Base-by-base conservation (phyloP, 2,797 vertebrate genomes). In the Anguilla pacifica region DNA sequence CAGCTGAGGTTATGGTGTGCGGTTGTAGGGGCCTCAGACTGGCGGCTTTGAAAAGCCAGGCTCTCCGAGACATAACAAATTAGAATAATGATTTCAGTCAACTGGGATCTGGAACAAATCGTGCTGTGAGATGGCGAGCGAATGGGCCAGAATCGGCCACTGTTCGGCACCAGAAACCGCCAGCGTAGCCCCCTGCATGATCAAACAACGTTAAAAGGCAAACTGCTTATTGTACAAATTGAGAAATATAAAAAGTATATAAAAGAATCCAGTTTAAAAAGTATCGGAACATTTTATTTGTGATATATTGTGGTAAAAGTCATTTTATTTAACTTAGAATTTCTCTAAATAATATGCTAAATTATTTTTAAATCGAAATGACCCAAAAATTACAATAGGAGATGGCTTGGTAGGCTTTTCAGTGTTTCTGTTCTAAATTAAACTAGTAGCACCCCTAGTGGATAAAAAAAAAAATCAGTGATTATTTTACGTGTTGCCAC, bases 31-130 rank as follows among this genome's bases (percentile, higher is more conserved):
- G 90, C 77, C 83, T 83, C 87, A 51, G 85, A 59, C 89, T 90
- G 93, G 90, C 89, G 92, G 92, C 89, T 91, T 82, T 87, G 91
- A 87, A 28, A 92, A 88, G 88, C 87, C 87, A 89, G 84, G 61
- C 53, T 25, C 59, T 28, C 74, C 61, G 61, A 82, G 57, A 86
- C 86, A 89, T 49, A 85, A 89, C 84, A 87, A 85, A 89, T 86
- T 74, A 89, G 61, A 67, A 88, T 89, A 88, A 90, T 57, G 57
- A 67, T 70, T 86, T 77, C 86, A 85, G 88, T 84, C 39, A 61
- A 39, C 35, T 49, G 86, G 31, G 35, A 84, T 82, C 86, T 89
- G 88, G 85, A 79, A 85, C 86, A 49, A 9, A n/a, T 51, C 51
- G 22, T 28, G 51, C 49, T n/a, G 2, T 31, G 46, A 72, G 59